Base-by-base conservation (phyloP, 2,888 invertebrate species). In the Eupithecia exiguata region DNA sequence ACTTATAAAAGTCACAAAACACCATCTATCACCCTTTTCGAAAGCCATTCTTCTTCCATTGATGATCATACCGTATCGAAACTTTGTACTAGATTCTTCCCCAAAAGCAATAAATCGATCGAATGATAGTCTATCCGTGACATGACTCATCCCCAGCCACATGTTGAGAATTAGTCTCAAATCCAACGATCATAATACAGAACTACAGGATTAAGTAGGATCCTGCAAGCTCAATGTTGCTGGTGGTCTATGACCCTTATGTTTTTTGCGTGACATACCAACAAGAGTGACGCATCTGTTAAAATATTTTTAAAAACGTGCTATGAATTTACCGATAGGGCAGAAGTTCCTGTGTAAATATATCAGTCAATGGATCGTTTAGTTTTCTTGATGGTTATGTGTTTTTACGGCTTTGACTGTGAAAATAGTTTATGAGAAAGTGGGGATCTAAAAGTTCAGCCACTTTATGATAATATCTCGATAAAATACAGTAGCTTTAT, bases 131-230 rank as follows among this genome's bases (percentile, higher is more conserved):
- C 72, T 78, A 78, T 79, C 77, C 79, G 79, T 81, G 81, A 78
- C 80, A 78, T 83, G 80, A 80, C 82, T 83, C 87, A 87, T 86
- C 84, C 79, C 72, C 10, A 79, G 90, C 89, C 94, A 94, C 93
- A 94, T 94, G 94, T 92, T 87, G 81, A 80, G 93, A 81, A 90
- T 93, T 92, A 93, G 86, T 84, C 72, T 86, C 87, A 92, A 92
- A 90, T 89, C 92, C 91, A 84, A 86, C 89, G 88, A 93, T 94
- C 94, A 93, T 90, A 94, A 94, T 91, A 93, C 90, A 89, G 88
- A 87, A 89, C 88, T 86, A 82, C 74, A 76, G 92, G 93, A 93
- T 94, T 92, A 93, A 86, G 79, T 82, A 84, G 90, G 92, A 92
- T 92, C 89, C 85, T 75, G 82, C 83, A 85, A 88, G 88, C 89